Base-by-base conservation (phyloP, 2,113 vertebrate genomes). In the Cyrtonyx montezumae region DNA sequence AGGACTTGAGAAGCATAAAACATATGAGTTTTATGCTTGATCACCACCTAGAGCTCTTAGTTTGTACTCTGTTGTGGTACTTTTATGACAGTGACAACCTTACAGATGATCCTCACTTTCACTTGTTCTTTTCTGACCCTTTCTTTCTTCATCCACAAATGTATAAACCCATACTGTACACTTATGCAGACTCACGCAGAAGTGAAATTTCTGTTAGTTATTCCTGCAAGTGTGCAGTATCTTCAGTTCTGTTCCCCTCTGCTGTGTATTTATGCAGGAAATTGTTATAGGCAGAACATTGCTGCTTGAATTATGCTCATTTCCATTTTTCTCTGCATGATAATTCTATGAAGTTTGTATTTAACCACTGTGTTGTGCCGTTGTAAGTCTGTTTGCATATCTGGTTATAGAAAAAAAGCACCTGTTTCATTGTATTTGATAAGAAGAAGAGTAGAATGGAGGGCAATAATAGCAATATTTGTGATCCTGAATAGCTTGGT, bases 21-120 rank as follows among this genome's bases (percentile, higher is more conserved):
- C 0, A 0, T 32, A 3, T 48, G 36, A 73, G 32, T 19, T 51
- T 56, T 56, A 32, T 59, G 13, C 20, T 56, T 40, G 32, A 28
- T 51, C 34, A 13, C 17, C 30, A 25, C 9, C 14, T 45, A 25
- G 40, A 58, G 10, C 19, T 69, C 20, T 62, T 48, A 43, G 23
- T 45, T 43, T 63, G 20, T 58, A 2, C 25, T 74, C 4, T 15
- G 5, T 51, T 71, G 20, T 20, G 48, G 13, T 65, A 18, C 17
- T 49, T 34, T 61, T 65, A 30, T 16, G 37, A 8, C 51, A 49
- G 7, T 34, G 43, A 19, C 0, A 0, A 49, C 51, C 0, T 5
- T 61, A 71, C 37, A 51, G 30, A 16, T 93, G 9, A 4, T 30
- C 4, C 4, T 59, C 12, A 28, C 6, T 91, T 79, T 21, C 4